A percentile compares a stretch with the other conserved stretches of the same genome.
phyloP scores from a whole-genome alignment of 2,888 invertebrate genomes.

The Macrosoma leucophasiata region DNA sequence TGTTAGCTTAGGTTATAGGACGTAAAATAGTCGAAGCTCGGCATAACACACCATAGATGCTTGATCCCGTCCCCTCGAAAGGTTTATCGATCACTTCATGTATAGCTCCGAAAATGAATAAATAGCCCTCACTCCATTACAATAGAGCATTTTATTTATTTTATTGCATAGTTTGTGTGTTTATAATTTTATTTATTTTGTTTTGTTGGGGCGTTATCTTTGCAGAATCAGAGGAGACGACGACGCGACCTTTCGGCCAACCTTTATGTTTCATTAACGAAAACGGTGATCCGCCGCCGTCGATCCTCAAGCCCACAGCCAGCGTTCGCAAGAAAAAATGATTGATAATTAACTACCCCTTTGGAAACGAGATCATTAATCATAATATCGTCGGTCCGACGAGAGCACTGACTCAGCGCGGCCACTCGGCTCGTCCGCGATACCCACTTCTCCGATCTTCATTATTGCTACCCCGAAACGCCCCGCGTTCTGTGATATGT shows the following conservation, averaged over 20 bases:
- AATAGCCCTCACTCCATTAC: slow-evolving; percentile 20
- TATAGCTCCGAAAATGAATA: slow-evolving; percentile 26
- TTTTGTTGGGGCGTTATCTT: slow-evolving; percentile 59
- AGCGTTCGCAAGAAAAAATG: slow-evolving; percentile 73
- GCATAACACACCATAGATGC: slow-evolving; percentile 58
- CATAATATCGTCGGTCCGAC: slow-evolving; percentile 42
- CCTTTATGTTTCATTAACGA: slow-evolving; percentile 82
- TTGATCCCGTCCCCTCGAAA: slow-evolving; percentile 56
- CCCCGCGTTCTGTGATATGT: slow-evolving; percentile 76
- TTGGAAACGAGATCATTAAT: slow-evolving; percentile 41
- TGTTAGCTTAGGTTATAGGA: slow-evolving; percentile 63
- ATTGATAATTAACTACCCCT: slow-evolving; percentile 38
- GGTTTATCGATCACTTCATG: slow-evolving; percentile 39
- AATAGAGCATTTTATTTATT: slow-evolving; percentile 23
- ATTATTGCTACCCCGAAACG: slow-evolving; percentile 64
- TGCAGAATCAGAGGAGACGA: slow-evolving; percentile 74
- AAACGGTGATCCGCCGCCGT: slow-evolving; percentile 71
- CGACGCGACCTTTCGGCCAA: slow-evolving; percentile 85
- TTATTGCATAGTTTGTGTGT: slow-evolving; percentile 24
- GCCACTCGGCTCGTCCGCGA: slow-evolving; percentile 41
- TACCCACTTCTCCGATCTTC: slow-evolving; percentile 53
- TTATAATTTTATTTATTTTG: slow-evolving; percentile 48
- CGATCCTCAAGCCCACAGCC: slow-evolving; percentile 69
- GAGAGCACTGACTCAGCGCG: slow-evolving; percentile 53
- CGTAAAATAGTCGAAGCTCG: slow-evolving; percentile 60